phyloP scores from a whole-genome alignment of 2,797 vertebrate species.

The Liparis tanakae region DNA sequence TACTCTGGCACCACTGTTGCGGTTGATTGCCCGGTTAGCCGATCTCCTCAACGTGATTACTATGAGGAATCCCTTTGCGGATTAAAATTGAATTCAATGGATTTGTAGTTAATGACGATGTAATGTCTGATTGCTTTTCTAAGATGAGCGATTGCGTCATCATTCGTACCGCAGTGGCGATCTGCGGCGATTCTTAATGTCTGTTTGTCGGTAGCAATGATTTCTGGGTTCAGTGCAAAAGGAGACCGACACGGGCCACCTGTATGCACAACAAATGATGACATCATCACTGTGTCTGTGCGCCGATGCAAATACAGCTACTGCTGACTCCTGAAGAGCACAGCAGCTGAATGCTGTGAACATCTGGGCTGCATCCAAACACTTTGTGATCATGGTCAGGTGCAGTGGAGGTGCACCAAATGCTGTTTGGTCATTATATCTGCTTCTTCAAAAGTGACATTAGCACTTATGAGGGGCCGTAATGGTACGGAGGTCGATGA shows the following conservation, averaged over 20 bases:
- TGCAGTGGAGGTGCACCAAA: constrained; percentile 3
- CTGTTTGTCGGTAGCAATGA: no score
- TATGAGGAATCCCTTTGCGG: not conserved
- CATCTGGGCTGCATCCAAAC: not conserved
- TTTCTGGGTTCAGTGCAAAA: not conserved
- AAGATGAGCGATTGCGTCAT: not conserved
- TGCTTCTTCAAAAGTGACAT: not conserved
- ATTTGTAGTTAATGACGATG: not conserved
- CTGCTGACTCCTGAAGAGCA: not conserved
- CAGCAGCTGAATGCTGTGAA: constrained; percentile 27
- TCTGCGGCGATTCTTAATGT: no score
- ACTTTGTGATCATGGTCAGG: constrained; percentile 12
- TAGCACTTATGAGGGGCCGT: constrained; percentile 5
- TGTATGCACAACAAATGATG: not conserved
- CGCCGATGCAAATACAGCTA: not conserved
- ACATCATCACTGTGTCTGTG: not conserved
- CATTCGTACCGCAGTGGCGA: not conserved
- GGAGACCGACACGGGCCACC: not conserved
- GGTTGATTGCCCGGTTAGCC: no score
- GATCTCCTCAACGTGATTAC: not conserved
- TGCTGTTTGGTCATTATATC: not conserved
- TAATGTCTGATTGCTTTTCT: not conserved
- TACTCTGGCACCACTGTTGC: no score
- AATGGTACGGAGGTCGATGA: not conserved
- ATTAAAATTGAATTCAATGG: not conserved